Percentiles rank a stretch among this genome's conserved stretches.
phyloP scores from a whole-genome alignment of 1,140 invertebrate species.

The Dolichoris vasculosae region DNA sequence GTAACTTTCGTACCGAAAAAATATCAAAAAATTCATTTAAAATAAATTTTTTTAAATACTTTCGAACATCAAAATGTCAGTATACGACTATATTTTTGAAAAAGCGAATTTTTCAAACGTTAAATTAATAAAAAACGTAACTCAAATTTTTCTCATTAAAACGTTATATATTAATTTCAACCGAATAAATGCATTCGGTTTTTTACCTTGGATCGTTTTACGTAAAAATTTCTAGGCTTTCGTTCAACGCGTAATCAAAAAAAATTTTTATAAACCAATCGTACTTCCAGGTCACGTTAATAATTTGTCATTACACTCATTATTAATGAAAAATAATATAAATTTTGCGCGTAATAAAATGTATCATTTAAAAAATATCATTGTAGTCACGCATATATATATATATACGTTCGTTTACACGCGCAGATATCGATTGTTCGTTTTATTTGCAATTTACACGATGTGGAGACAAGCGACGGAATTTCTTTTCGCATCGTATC shows the following conservation, averaged over 20 bases:
- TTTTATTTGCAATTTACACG: background rate
- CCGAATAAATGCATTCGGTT: too few relatives aligned
- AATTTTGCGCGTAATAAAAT: conserved; percentile 1
- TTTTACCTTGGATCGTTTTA: too few relatives aligned
- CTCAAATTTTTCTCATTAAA: background rate
- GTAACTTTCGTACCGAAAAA: too few relatives aligned
- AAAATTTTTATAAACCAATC: background rate
- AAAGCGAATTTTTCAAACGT: too few relatives aligned
- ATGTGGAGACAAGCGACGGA: background rate
- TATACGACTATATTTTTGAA: too few relatives aligned
- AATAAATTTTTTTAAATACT: background rate
- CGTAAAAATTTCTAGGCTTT: too few relatives aligned
- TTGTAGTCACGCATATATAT: background rate
- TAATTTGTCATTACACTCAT: background rate
- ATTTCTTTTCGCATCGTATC: background rate
- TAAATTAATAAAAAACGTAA: background rate
- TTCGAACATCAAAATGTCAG: too few relatives aligned
- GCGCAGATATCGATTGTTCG: background rate
- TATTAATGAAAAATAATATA: background rate
- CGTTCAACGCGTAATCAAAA: background rate
- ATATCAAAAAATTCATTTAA: background rate
- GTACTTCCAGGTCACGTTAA: background rate
- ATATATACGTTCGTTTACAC: background rate
- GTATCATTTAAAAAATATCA: background rate
- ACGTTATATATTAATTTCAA: background rate